phyloP scores from a whole-genome alignment of 1,140 invertebrate genomes.

The Muscidifurax raptorellus region DNA sequence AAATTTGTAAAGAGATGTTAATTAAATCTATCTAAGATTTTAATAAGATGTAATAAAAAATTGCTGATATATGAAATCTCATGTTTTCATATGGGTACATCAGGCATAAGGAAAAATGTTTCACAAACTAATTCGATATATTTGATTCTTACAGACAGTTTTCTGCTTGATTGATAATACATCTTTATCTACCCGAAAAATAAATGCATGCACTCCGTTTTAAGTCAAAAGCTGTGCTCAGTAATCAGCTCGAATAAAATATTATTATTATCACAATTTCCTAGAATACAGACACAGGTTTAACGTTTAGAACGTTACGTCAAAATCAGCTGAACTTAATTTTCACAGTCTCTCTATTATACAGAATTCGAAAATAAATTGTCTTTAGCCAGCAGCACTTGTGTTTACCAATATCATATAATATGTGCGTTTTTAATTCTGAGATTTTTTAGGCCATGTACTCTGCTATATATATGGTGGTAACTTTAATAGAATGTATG shows the following conservation, averaged over 20 bases:
- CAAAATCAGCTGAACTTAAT: conserved; percentile 49
- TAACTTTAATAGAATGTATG: conserved; percentile 46
- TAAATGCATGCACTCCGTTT: conserved; percentile 49
- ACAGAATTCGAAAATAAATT: conserved; percentile 44
- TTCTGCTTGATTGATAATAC: conserved; percentile 20
- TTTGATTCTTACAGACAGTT: conserved; percentile 24
- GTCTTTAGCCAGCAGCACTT: conserved; percentile 45
- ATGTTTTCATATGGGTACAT: no score
- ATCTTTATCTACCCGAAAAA: conserved; percentile 45
- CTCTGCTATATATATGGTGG: conserved; percentile 40
- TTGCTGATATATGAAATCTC: no score
- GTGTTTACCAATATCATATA: conserved; percentile 49
- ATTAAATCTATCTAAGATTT: no score
- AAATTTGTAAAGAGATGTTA: no score
- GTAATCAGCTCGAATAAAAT: conserved; percentile 48
- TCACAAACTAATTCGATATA: conserved; percentile 36
- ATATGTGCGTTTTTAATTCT: conserved; percentile 37
- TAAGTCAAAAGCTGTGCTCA: conserved; percentile 49
- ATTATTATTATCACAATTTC: conserved; percentile 50
- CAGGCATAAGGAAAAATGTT: conserved; percentile 35
- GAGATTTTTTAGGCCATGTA: conserved; percentile 35
- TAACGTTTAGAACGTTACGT: conserved; percentile 51
- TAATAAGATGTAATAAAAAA: no score
- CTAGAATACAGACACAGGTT: conserved; percentile 42
- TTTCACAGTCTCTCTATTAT: conserved; percentile 35